Evolutionary conservation across 37 sponge, comb jelly and placozoan species (phyloP), one percentile per base, ranked within the genome.

Genomic region (Halichondria panicea): DNA sequence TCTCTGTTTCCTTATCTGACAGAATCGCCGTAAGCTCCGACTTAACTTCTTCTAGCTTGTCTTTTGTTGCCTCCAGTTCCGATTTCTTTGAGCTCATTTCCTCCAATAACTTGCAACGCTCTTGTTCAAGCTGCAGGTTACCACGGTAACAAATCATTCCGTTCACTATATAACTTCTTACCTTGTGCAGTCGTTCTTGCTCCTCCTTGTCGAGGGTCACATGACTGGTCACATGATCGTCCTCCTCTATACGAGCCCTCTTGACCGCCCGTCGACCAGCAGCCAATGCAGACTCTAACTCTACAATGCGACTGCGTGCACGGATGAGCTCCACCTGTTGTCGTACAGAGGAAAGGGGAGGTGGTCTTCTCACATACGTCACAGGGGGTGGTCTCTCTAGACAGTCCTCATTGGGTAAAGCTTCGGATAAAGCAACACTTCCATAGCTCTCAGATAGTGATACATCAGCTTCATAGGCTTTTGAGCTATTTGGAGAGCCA

Each of bases 61-160:
- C 45, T 25, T 64, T 46, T 22, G 38, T 28, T 40, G 46, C 66
- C 19, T 33, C 40, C 43, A 70, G 38, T 46, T 71, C 68, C 30
- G 50, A 37, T 46, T 79, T 77, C 33, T 53, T 31, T 7, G 53
- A 8, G 4, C 45, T 35, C 25, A 78, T 66, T 44, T 85, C 43
- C 48, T 70, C 58, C 1, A 55, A 0, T 4, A 85, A 74, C 5
- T 42, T 58, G 52, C 64, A 54, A 5, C 79, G 48, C 86, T 85
- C 86, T 44, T 55, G 31, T 43, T 85, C 86, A 55, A 85, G 55
- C 86, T 85, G 43, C 9, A 68, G 32, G 2, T 7, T 34, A 57
- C 27, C 22, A 25, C 34, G 15, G n/a, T n/a, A n/a, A n/a, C n/a
- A n/a, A n/a, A n/a, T n/a, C n/a, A n/a, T n/a, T n/a, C n/a, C n/a